Conservation (phyloP, 2,797 vertebrate species). For the Crocodylus rhombifer region DNA sequence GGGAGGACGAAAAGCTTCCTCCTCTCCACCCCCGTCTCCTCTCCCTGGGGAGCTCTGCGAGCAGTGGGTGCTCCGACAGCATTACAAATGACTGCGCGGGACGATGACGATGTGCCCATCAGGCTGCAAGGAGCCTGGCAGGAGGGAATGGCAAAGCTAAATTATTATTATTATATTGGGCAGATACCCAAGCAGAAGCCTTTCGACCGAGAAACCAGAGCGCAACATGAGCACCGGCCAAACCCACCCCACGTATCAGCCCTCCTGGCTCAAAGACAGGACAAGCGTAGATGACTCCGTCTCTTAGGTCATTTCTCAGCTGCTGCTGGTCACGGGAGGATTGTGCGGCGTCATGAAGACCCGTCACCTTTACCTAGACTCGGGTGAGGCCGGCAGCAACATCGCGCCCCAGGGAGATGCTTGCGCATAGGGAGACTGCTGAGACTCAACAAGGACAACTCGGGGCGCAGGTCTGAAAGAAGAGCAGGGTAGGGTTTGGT, state of each 20-base stretch:
- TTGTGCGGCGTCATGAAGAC: not conserved
- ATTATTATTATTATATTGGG: not conserved
- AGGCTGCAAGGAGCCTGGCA: not conserved
- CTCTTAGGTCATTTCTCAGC: not conserved
- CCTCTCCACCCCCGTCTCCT: not conserved
- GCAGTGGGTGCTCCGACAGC: rapidly evolving
- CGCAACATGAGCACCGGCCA: too few relatives aligned
- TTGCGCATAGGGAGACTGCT: not conserved
- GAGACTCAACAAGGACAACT: not conserved
- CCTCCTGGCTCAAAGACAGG: not conserved
- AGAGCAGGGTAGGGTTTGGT: not conserved
- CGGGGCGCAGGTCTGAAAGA: too few relatives aligned
- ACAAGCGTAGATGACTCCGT: not conserved
- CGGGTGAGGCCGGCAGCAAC: not conserved
- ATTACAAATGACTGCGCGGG: rapidly evolving
- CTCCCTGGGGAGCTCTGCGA: rapidly evolving
- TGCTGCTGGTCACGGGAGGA: not conserved
- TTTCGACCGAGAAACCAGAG: not conserved
- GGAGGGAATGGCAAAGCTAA: not conserved
- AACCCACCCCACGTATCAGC: too few relatives aligned
- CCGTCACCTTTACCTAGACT: not conserved
- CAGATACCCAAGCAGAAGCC: not conserved
- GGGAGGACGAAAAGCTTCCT: rapidly evolving
- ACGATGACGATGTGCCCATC: not conserved
- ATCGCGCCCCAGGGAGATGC: too few relatives aligned